Evolutionary conservation across 1,140 invertebrate genomes (phyloP).

Genomic region (Lineus longissimus): DNA sequence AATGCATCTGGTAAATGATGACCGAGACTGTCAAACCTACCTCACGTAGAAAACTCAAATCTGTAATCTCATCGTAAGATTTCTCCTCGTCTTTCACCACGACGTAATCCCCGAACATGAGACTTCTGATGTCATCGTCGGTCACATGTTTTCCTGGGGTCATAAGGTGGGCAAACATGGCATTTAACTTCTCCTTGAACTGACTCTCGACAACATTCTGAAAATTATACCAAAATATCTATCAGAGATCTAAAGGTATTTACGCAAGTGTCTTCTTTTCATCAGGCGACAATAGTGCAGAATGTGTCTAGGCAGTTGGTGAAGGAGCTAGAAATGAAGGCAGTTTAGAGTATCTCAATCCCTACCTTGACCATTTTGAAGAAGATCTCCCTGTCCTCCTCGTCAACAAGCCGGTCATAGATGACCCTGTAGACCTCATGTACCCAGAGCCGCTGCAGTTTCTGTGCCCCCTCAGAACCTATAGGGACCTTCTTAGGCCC

Average conservation of each 20-base stretch:
- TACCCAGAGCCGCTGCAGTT: conserved; percentile 47
- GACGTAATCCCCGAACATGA: conserved; percentile 90
- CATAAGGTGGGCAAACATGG: conserved; percentile 41
- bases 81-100: conserved; percentile 72
- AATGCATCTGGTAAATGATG: background rate
- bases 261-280: no score
- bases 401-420: conserved; percentile 52
- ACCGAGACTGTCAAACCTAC: conserved; percentile 63
- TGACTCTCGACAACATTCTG: conserved; percentile 41
- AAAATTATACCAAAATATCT: conserved; percentile 3
- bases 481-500: conserved; percentile 33
- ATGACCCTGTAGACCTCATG: conserved; percentile 54
- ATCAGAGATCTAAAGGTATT: no score
- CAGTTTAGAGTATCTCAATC: no score
- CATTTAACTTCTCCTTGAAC: conserved; percentile 50
- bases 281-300: no score
- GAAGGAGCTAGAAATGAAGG: no score
- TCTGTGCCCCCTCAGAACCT: conserved; percentile 37
- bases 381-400: conserved; percentile 42
- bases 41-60: conserved; percentile 62
- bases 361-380: conserved; percentile 54
- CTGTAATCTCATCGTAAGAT: conserved; percentile 78
- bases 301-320: no score
- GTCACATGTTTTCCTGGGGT: conserved; percentile 48
- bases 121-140: conserved; percentile 68